Conservation (phyloP, 2,888 invertebrate species). For the Epinotia nisella region DNA sequence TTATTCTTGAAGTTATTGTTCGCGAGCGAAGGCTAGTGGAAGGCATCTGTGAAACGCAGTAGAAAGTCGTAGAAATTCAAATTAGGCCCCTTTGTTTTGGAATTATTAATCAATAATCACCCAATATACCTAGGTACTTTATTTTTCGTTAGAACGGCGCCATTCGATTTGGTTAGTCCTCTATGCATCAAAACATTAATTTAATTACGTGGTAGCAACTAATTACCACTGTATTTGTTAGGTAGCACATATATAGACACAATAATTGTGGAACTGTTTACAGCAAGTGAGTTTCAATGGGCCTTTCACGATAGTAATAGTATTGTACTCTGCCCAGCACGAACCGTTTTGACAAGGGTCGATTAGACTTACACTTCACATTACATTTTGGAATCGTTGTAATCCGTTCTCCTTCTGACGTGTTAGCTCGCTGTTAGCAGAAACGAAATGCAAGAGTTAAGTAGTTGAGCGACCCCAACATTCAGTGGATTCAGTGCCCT, state of each 20-base stretch:
- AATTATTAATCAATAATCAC: too few relatives aligned
- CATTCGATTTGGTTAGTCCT: neutral
- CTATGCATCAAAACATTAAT: neutral
- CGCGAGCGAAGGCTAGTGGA: too few relatives aligned
- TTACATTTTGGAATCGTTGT: neutral
- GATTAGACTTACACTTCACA: neutral
- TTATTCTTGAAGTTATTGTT: too few relatives aligned
- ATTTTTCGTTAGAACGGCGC: too few relatives aligned
- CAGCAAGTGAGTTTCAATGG: slow-evolving; percentile 12
- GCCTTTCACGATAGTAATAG: neutral
- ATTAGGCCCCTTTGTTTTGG: too few relatives aligned
- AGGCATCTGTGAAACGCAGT: neutral
- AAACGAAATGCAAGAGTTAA: neutral
- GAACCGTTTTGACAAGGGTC: slow-evolving; percentile 13
- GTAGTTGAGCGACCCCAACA: too few relatives aligned
- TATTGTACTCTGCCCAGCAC: neutral
- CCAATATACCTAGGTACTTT: too few relatives aligned
- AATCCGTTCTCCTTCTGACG: neutral
- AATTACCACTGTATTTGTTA: neutral
- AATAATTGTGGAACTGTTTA: slow-evolving; percentile 11
- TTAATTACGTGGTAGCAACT: neutral
- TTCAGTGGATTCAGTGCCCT: neutral
- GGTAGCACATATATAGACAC: neutral
- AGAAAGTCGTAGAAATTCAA: too few relatives aligned
- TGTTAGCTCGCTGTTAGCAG: too few relatives aligned